phyloP scores from a whole-genome alignment of 2,113 vertebrate genomes.

The Limanda limanda region DNA sequence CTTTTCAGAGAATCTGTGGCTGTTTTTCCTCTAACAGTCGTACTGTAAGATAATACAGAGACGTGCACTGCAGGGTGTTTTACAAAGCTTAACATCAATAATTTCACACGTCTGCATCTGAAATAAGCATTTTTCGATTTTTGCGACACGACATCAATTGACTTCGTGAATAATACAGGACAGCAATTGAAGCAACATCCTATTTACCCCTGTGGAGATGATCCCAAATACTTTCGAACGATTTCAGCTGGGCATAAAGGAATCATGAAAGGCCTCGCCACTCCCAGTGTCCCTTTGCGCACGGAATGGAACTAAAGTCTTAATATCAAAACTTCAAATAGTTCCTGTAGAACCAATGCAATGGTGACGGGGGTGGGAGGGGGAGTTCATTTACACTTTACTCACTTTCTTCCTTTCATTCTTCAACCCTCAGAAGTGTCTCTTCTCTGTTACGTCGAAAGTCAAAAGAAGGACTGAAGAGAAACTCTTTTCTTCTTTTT shows the following conservation, averaged over 20 bases:
- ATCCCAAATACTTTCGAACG: conserved; percentile 79
- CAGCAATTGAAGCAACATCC: conserved; percentile 61
- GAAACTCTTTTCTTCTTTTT: conserved; percentile 77
- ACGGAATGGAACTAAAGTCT: conserved; percentile 75
- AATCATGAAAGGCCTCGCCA: conserved; percentile 76
- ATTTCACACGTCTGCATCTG: conserved; percentile 61
- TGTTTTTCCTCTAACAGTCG: conserved; percentile 32
- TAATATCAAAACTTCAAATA: conserved; percentile 84
- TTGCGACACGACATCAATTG: conserved; percentile 66
- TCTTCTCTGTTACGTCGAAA: conserved; percentile 77
- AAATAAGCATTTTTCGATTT: conserved; percentile 70
- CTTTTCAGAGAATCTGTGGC: conserved; percentile 10
- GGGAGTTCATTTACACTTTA: conserved; percentile 85
- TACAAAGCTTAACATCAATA: conserved; percentile 68
- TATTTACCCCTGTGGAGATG: conserved; percentile 75
- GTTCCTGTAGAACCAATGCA: conserved; percentile 80
- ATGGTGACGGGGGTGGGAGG: conserved; percentile 70
- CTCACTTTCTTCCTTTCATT: conserved; percentile 81
- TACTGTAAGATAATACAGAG: conserved; percentile 47
- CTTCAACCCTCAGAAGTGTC: conserved; percentile 78
- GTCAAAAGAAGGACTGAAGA: conserved; percentile 76
- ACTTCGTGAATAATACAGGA: conserved; percentile 74
- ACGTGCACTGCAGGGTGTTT: conserved; percentile 33
- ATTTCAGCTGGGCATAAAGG: conserved; percentile 78
- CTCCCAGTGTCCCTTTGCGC: conserved; percentile 73